Base-by-base conservation (phyloP, 2,888 invertebrate genomes). In the Keiferia lycopersicella region DNA sequence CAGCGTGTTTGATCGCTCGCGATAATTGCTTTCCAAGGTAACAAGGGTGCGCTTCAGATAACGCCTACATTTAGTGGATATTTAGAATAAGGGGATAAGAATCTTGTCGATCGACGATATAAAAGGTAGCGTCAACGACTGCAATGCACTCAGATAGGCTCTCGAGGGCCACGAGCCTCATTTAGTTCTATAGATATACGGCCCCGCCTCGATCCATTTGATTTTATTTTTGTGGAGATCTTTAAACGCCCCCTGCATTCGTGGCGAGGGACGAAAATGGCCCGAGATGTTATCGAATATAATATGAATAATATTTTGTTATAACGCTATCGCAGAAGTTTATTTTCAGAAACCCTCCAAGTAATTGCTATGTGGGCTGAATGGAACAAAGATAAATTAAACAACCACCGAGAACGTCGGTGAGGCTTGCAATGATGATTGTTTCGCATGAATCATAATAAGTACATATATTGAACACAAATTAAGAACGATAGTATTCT, bases 221-320 rank as follows among this genome's bases (percentile, higher is more conserved):
- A 73, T 80, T 78, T 82, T 81, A 74, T 75, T 84, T 83, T 81
- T 77, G 75, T 79, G 72, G 73, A 71, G 74, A 75, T 74, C 72
- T 72, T 77, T 73, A 70, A 78, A 81, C 83, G 81, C 84, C 83
- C 83, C 80, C 75, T 73, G 77, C 79, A 79, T 79, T 76, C 73
- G 77, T 72, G 71, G 78, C 74, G 76, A 76, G 81, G 79, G 78
- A 76, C 76, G 75, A 75, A 76, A 76, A 74, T 78, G 74, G 74
- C 73, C 68, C 69, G 69, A 78, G 87, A 86, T 87, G 74, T 76
- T 86, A 86, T 86, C 86, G 77, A 73, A 69, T 77, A 76, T 78
- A 76, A 78, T 75, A 78, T 70, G 73, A 79, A 81, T 76, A 82
- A 80, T 78, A 79, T 83, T 84, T 81, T 78, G 78, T 84, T 79